Evolutionary conservation across 2,113 vertebrate genomes (phyloP), one percentile per base, ranked within the genome.

Genomic region (Lophotis ruficrista): DNA sequence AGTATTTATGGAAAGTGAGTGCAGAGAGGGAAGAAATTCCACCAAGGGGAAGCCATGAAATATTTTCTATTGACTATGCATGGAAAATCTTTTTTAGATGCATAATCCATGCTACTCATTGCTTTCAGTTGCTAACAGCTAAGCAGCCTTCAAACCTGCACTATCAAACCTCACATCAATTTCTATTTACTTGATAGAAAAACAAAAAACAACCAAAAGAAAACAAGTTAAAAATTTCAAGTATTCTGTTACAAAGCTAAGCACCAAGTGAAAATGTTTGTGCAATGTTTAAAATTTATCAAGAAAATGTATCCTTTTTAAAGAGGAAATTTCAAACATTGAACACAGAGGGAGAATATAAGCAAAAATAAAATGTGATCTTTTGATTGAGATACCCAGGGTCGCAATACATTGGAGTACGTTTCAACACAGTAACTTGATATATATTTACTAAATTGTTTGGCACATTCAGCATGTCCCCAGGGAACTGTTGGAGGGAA

Each of bases 371-470:
- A 97, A 93, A 88, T 41, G 50, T 35, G 77, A 94, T 96, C 88
- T 97, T 97, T 96, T 89, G 85, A 98, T 97, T 96, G 95, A 98
- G 95, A 94, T 92, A 94, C 90, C 66, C 70, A 60, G 83, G 87
- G 83, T 97, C 70, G 70, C 95, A 97, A 97, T 97, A 80, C 28
- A 24, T 95, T 57, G 85, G 96, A 93, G 89, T 93, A 87, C 50
- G 92, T 97, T 98, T 98, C 98, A 93, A 92, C 85, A 87, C 8
- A 76, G 97, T 91, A 98, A 98, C 97, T 97, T 73, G 87, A 98
- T 97, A 98, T 97, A 97, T 98, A 97, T 98, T 98, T 98, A 97
- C 97, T 96, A 97, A 98, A 98, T 98, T 96, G 88, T 97, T 98
- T 97, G 96, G 97, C 97, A 96, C 97, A 97, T 98, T 96, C 96